A percentile compares a stretch with the other conserved stretches of the same genome.
Evolutionary conservation across 1,140 invertebrate genomes (phyloP).

Genomic region (Drosophila kepulauana): DNA sequence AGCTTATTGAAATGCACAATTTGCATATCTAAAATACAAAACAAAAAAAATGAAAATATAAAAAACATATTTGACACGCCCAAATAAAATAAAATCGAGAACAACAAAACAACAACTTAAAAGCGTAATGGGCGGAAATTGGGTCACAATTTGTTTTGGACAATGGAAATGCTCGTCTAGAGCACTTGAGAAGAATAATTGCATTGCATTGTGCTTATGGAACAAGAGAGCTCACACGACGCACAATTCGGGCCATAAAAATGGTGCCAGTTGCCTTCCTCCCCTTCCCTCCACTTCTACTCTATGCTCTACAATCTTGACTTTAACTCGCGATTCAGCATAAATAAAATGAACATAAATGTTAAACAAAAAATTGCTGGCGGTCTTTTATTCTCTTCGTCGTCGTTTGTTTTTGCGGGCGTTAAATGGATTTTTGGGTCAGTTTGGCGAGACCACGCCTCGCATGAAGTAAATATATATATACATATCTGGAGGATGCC

Average conservation of each 20-base stretch:
- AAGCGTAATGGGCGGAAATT: slow-evolving; percentile 14
- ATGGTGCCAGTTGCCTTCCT: slow-evolving; percentile 53
- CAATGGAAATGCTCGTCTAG: slow-evolving; percentile 30
- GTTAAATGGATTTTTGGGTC: slow-evolving; percentile 75
- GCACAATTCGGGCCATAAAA: slow-evolving; percentile 61
- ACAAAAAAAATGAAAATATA: not conserved
- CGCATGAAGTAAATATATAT: slow-evolving; percentile 10
- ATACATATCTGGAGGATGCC: slow-evolving; percentile 16
- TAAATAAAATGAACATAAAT: slow-evolving; percentile 58
- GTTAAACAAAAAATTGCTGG: slow-evolving; percentile 35
- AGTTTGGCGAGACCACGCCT: slow-evolving; percentile 39
- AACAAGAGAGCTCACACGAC: not conserved
- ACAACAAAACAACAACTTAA: not conserved
- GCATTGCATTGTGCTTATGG: slow-evolving; percentile 54
- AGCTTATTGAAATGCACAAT: slow-evolving; percentile 21
- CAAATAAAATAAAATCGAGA: not conserved
- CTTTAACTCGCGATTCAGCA: slow-evolving; percentile 55
- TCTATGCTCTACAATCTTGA: not conserved
- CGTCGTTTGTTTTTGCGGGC: slow-evolving; percentile 29
- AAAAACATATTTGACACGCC: slow-evolving; percentile 23
- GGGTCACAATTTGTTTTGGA: slow-evolving; percentile 22
- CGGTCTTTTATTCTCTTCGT: slow-evolving; percentile 25
- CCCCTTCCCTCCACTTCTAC: not conserved
- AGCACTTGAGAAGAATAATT: slow-evolving; percentile 51
- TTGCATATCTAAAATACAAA: slow-evolving; percentile 16